Evolutionary conservation across 1,140 invertebrate species (phyloP).

Genomic region (Elysia chlorotica): DNA sequence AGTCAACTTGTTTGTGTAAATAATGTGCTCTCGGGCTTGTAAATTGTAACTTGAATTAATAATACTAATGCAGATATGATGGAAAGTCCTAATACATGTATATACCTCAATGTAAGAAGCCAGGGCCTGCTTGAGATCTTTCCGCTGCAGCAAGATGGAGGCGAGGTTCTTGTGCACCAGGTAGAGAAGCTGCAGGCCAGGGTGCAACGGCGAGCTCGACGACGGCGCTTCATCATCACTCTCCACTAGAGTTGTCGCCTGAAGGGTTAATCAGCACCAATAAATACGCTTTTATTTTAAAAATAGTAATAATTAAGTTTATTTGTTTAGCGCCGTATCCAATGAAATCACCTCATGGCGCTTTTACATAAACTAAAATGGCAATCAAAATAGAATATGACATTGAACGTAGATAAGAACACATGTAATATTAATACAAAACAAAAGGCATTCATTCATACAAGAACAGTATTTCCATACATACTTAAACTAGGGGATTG

Average conservation of each 20-base stretch:
- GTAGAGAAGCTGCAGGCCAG: slow-evolving; percentile 69
- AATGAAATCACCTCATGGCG: not conserved
- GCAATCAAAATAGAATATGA: not conserved
- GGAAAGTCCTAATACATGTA: no score
- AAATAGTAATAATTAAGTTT: not conserved
- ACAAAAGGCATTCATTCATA: no score
- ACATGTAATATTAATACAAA: not conserved
- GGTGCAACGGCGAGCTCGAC: slow-evolving; percentile 41
- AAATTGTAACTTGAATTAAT: no score
- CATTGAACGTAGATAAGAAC: no score
- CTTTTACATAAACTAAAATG: not conserved
- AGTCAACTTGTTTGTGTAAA: no score
- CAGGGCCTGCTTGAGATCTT: slow-evolving; percentile 67
- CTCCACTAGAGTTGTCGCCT: slow-evolving; percentile 49
- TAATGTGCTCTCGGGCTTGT: no score
- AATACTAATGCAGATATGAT: no score
- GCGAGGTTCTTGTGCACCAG: slow-evolving; percentile 77
- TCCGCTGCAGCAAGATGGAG: slow-evolving; percentile 65
- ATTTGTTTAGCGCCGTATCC: no score
- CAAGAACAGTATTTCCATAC: no score
- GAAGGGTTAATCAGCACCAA: slow-evolving; percentile 26
- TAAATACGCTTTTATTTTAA: slow-evolving; percentile 1
- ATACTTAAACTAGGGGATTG: no score
- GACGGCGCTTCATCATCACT: slow-evolving; percentile 37
- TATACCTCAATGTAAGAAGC: slow-evolving; percentile 65